Evolutionary conservation across 37 sponge, comb jelly and placozoan genomes (phyloP).

Genomic region (Halisarca cf. caerulea): DNA sequence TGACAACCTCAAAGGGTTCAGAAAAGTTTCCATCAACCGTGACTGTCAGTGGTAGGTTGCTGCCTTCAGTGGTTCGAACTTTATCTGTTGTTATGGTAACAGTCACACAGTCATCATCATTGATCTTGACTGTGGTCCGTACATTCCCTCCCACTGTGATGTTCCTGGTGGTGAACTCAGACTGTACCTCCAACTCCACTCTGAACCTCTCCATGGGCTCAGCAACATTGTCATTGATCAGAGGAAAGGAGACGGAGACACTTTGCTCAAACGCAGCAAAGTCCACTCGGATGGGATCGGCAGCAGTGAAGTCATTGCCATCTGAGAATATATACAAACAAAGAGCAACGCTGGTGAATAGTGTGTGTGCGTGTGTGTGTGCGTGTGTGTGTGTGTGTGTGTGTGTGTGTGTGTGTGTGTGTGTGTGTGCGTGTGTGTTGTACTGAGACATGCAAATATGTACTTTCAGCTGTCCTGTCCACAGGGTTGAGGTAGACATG

Average conservation of each 20-base stretch:
- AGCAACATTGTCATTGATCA: not conserved
- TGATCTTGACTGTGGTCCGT: not conserved
- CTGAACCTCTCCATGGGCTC: not conserved
- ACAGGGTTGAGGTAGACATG: too few species aligned
- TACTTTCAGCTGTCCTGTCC: too few species aligned
- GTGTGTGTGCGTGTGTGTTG: not conserved
- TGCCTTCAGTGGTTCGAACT: not conserved
- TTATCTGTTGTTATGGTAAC: not conserved
- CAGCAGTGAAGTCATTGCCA: too few species aligned
- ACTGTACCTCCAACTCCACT: not conserved
- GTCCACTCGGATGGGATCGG: too few species aligned
- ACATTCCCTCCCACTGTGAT: not conserved
- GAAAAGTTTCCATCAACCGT: not conserved
- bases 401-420: conserved; percentile 19
- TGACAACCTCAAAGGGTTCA: not conserved
- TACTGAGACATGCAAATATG: too few species aligned
- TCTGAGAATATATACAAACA: too few species aligned
- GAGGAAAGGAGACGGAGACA: not conserved
- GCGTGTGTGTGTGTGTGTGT: not conserved
- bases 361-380: not conserved
- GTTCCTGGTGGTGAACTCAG: not conserved
- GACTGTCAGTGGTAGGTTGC: not conserved
- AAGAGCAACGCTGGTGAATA: too few species aligned
- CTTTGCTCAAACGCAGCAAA: too few species aligned
- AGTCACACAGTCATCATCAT: not conserved